These are phyloP conservation scores for Limnodromus scolopaceus DNA, from an alignment of 2,797 vertebrate genomes.

Conservation along the genomic window DNA sequence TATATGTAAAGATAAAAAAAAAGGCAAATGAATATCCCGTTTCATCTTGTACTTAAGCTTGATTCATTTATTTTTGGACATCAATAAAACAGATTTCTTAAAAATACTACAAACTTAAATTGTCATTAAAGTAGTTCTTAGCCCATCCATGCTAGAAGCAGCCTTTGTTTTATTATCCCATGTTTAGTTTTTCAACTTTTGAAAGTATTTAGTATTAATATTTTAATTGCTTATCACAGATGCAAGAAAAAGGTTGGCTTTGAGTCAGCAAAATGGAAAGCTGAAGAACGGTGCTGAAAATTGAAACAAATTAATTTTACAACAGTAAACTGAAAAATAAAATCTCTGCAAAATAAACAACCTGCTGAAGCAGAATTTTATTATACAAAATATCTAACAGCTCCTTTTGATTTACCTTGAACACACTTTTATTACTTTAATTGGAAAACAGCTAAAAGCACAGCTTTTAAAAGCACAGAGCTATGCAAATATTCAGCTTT, in stretches of 20 bases:
- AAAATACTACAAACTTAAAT: neutral
- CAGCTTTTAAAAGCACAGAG: too few relatives aligned
- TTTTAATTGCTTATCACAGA: constrained; percentile 43
- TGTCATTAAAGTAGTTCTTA: neutral
- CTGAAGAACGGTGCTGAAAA: constrained; percentile 9
- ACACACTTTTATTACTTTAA: constrained; percentile 53
- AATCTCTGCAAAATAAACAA: constrained; percentile 8
- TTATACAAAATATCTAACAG: constrained; percentile 24
- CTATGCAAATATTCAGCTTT: constrained; percentile 24
- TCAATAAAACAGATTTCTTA: neutral
- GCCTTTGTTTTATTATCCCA: neutral
- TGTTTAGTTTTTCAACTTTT: neutral
- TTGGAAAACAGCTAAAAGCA: constrained; percentile 47
- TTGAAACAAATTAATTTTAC: constrained; percentile 56
- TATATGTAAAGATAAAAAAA: neutral
- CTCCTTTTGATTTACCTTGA: constrained; percentile 56
- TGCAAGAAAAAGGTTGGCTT: neutral
- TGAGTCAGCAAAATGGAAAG: constrained; percentile 28
- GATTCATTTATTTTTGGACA: neutral
- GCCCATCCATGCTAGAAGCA: neutral
- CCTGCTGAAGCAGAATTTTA: constrained; percentile 30
- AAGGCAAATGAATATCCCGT: too few relatives aligned
- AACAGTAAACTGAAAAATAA: constrained; percentile 36
- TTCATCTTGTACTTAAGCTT: neutral
- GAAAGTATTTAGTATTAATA: neutral